Percentiles rank a stretch among this genome's conserved stretches.
These are phyloP conservation scores for Drosophila mimetica DNA, from an alignment of 2,888 invertebrate species.

Conservation along the genomic window DNA sequence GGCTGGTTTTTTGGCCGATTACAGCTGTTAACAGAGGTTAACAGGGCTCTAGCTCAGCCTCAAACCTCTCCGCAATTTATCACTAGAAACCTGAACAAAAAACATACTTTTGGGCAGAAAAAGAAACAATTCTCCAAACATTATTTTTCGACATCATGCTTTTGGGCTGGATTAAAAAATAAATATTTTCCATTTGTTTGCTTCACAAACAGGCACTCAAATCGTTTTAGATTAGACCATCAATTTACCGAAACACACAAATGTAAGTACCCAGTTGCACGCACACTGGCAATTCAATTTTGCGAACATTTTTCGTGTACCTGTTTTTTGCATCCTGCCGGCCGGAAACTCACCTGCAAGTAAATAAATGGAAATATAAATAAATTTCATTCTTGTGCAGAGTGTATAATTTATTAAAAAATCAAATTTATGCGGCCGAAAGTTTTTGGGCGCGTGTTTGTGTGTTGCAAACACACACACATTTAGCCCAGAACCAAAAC, in stretches of 20 bases:
- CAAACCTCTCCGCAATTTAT: too few relatives aligned
- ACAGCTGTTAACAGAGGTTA: too few relatives aligned
- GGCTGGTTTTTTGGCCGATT: too few relatives aligned
- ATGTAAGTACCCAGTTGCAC: slow-evolving; percentile 29
- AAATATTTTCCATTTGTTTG: slow-evolving; percentile 15
- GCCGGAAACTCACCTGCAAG: slow-evolving; percentile 37
- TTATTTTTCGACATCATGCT: slow-evolving; percentile 17
- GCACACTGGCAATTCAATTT: slow-evolving; percentile 27
- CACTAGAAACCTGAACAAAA: too few relatives aligned
- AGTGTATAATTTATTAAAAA: slow-evolving; percentile 50
- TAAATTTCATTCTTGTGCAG: slow-evolving; percentile 25
- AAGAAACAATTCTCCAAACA: too few relatives aligned
- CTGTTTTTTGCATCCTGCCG: not conserved
- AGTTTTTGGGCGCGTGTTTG: slow-evolving; percentile 13
- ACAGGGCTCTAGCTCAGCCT: too few relatives aligned
- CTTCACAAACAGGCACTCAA: slow-evolving; percentile 29
- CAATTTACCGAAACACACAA: slow-evolving; percentile 28
- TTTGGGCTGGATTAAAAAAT: slow-evolving; percentile 22
- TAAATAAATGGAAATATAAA: slow-evolving; percentile 43
- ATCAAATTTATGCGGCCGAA: slow-evolving; percentile 44
- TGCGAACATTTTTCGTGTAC: slow-evolving; percentile 3
- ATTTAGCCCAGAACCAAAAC: slow-evolving; percentile 7
- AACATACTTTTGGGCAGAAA: too few relatives aligned
- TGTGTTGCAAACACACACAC: slow-evolving; percentile 5
- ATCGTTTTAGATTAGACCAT: slow-evolving; percentile 25